Conservation (phyloP, 37 sponge, comb jelly and placozoan species). For the Haliclona indistincta region DNA sequence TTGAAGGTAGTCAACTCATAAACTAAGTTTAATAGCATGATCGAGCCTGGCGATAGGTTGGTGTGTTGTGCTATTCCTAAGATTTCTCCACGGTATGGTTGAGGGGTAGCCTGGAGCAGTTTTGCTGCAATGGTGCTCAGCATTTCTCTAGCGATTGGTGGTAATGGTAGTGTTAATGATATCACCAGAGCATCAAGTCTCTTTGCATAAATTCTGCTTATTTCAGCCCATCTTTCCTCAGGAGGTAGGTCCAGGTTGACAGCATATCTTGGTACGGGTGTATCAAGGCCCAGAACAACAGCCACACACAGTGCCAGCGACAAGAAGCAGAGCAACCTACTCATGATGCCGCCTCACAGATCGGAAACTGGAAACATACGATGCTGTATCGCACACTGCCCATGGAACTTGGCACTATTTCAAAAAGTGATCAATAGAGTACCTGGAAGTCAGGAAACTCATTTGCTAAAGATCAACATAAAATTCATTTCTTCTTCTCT, state of each 20-base stretch:
- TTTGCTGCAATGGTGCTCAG: constrained; percentile 25
- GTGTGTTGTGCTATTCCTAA: constrained; percentile 45
- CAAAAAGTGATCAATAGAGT: too few species aligned
- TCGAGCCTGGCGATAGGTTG: constrained; percentile 45
- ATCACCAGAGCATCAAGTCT: constrained; percentile 22
- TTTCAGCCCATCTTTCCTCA: constrained; percentile 54
- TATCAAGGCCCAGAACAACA: too few species aligned
- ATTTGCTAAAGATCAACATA: too few species aligned
- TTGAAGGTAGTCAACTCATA: constrained; percentile 81
- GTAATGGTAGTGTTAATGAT: constrained; percentile 40
- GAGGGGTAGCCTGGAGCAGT: constrained; percentile 56
- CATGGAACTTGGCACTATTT: too few species aligned
- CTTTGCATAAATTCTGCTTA: constrained; percentile 24
- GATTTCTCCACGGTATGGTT: constrained; percentile 74
- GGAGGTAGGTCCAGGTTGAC: constrained; percentile 69
- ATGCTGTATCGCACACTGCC: too few species aligned
- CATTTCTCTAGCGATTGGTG: constrained; percentile 29
- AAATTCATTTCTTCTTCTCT: too few species aligned
- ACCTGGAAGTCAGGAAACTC: too few species aligned
- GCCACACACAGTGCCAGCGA: too few species aligned
- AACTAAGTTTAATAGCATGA: constrained; percentile 58
- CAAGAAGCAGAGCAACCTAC: too few species aligned
- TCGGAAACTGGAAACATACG: too few species aligned
- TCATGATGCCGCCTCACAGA: too few species aligned
- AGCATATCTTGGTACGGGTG: constrained; percentile 34